Base-by-base conservation (phyloP, 92 coral and sea anemone species). In the Porites cylindrica region DNA sequence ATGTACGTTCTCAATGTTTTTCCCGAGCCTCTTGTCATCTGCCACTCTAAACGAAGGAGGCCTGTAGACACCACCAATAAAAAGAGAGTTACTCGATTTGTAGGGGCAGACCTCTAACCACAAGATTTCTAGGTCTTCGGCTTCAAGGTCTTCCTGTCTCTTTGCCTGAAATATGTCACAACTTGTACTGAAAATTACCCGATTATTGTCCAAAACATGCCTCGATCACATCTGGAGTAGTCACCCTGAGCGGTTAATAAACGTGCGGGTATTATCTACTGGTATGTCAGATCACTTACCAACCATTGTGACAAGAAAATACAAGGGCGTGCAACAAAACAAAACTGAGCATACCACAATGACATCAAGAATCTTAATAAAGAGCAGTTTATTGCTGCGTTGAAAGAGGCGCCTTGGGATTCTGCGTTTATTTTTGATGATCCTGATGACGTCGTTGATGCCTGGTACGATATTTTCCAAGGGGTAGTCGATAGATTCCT, bases 211-310 rank as follows among this genome's bases (percentile, higher is more conserved):
- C 10, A 72, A 84, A 54, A 59, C 88, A 1, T 91, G 90, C 72
- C 77, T 91, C 11, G 94, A 91, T 77, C 94, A 91, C 74, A 79
- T 91, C 68, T 88, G 90, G 90, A 50, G 87, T 69, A 91, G 90
- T 81, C 92, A 88, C 21, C 92, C 85, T 14, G 92, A 76, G 71
- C 66, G 78, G 21, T n/a, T 83, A 2, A 76, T 62, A 32, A 83
- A 72, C 24, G 90, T 84, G n/a, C 63, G 70, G 11, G 86, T 68
- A 13, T n/a, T 56, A 71, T 7, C 60, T 4, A 78, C 88, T 66
- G 94, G 92, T 7, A 84, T 91, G 83, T 88, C 87, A 1, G 94
- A 91, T 51, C 92, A 91, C 70, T 79, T 91, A 13, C 94, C 91
- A 18, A 56, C 79, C 2, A 59, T 29, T 29, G 32, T 29, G 32